Conservation (phyloP, 2,113 vertebrate species). For the Scytalopus superciliaris region DNA sequence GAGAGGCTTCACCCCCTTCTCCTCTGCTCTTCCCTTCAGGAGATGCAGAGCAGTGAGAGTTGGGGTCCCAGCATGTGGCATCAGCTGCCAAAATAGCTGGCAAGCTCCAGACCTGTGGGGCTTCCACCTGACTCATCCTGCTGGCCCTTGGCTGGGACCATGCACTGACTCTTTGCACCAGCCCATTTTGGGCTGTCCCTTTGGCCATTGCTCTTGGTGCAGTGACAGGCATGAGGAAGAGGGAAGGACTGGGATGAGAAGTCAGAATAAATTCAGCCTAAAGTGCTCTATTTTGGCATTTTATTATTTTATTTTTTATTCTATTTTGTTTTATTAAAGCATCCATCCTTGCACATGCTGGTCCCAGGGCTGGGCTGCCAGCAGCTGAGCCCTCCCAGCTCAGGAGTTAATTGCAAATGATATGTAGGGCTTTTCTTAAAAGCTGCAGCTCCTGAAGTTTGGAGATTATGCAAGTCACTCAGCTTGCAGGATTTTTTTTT, state of each 20-base stretch:
- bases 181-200: background rate
- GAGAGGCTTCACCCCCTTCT: rapidly evolving
- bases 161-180: background rate
- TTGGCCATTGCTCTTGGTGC: background rate
- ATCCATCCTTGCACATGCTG: background rate
- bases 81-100: background rate
- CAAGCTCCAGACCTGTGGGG: rapidly evolving
- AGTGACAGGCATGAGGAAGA: rapidly evolving
- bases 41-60: background rate
- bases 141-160: background rate
- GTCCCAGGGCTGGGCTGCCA: background rate
- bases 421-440: conserved; percentile 40
- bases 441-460: conserved; percentile 35
- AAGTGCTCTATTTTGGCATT: background rate
- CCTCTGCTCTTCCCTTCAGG: background rate
- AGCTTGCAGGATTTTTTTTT: conserved; percentile 16
- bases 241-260: background rate
- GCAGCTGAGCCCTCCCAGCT: background rate
- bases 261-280: background rate
- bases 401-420: background rate
- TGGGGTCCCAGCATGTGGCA: background rate
- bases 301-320: background rate
- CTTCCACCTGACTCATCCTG: background rate
- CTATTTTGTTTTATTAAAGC: background rate
- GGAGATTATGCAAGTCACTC: conserved; percentile 52